phyloP scores from a whole-genome alignment of 2,888 invertebrate genomes.

The Agrypnus murinus region DNA sequence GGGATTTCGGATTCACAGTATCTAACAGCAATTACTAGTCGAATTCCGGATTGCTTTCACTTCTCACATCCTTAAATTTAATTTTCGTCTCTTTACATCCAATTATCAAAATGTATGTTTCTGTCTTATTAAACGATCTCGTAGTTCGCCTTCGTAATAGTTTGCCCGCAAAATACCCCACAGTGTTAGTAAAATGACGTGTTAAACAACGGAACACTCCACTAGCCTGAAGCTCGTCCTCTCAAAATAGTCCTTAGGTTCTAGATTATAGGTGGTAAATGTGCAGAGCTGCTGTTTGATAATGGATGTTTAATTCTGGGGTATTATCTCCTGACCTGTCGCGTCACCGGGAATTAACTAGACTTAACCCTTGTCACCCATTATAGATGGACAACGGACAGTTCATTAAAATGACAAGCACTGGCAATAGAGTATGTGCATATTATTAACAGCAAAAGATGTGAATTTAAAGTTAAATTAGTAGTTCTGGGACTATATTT shows the following conservation, averaged over 20 bases:
- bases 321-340: conserved; percentile 51
- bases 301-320: conserved; percentile 49
- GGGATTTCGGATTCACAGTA: background rate
- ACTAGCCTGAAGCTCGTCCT: background rate
- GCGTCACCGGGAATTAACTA: conserved; percentile 52
- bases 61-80: background rate
- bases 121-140: background rate
- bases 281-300: conserved; percentile 45
- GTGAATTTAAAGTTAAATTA: conserved; percentile 32
- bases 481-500: conserved; percentile 6
- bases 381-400: conserved; percentile 52
- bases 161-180: conserved; percentile 10
- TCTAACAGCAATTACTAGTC: conserved; percentile 10
- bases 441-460: conserved; percentile 35
- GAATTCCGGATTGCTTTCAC: conserved; percentile 11
- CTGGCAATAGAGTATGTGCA: conserved; percentile 41
- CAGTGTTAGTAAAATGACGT: conserved; percentile 23
- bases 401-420: conserved; percentile 51
- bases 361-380: conserved; percentile 50
- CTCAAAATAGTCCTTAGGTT: conserved; percentile 24
- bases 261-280: conserved; percentile 28
- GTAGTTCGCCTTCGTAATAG: background rate
- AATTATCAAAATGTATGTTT: no score
- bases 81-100: no score
- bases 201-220: conserved; percentile 7